Conservation (phyloP, 2,888 invertebrate genomes). For the Hanleya hanleyi region DNA sequence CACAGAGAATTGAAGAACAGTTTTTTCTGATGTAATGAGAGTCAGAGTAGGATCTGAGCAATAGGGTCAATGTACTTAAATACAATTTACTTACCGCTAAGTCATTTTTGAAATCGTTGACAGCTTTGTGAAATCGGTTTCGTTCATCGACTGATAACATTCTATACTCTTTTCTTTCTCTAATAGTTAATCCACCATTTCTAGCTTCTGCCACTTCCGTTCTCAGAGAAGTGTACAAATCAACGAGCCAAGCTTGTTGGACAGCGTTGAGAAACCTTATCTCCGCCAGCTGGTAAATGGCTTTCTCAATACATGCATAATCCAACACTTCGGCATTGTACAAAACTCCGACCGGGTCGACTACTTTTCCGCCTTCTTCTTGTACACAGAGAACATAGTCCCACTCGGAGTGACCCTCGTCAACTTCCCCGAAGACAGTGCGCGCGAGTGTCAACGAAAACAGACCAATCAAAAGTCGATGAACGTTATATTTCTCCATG, state of each 20-base stretch:
- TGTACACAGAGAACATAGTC: background rate
- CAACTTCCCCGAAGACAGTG: slow-evolving; percentile 3
- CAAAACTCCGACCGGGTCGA: background rate
- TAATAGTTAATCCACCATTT: background rate
- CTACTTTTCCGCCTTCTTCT: background rate
- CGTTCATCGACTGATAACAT: background rate
- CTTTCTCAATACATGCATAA: background rate
- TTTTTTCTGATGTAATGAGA: too few relatives aligned
- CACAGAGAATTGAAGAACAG: too few relatives aligned
- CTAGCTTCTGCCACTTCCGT: background rate
- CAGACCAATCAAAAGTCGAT: too few relatives aligned
- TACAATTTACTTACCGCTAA: background rate
- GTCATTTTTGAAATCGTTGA: background rate
- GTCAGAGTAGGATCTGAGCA: too few relatives aligned
- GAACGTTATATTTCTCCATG: too few relatives aligned
- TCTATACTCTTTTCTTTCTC: background rate
- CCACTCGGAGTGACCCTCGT: background rate
- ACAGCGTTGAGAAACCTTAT: background rate
- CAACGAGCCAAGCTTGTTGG: background rate
- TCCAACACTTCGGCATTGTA: background rate
- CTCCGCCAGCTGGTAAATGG: background rate
- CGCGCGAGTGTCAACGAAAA: too few relatives aligned
- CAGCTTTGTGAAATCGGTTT: background rate
- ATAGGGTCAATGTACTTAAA: too few relatives aligned
- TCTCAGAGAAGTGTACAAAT: background rate